phyloP scores from a whole-genome alignment of 2,888 invertebrate genomes.

The Lamellibrachia columna region DNA sequence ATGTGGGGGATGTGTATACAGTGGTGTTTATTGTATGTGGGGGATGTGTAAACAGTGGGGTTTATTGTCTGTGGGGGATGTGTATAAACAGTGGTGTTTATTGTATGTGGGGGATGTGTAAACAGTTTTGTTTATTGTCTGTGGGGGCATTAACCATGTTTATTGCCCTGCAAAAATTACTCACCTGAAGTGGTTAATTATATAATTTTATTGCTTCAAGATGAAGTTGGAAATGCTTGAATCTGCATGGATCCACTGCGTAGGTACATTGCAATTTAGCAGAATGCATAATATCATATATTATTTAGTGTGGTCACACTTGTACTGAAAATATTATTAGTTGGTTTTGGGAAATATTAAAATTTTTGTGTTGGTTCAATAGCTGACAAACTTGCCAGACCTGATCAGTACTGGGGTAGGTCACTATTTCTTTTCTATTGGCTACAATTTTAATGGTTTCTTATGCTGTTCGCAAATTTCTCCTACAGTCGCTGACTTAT shows the following conservation, averaged over 20 bases:
- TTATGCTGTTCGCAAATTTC: not conserved
- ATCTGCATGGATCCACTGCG: not conserved
- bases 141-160: too few relatives aligned
- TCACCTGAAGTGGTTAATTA: not conserved
- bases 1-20: too few relatives aligned
- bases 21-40: too few relatives aligned
- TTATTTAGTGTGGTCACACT: not conserved
- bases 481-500: not conserved
- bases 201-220: not conserved
- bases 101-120: too few relatives aligned
- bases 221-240: not conserved
- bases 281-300: not conserved
- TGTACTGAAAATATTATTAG: not conserved
- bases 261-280: not conserved
- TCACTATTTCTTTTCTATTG: not conserved
- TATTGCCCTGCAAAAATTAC: too few relatives aligned
- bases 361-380: not conserved
- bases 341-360: not conserved
- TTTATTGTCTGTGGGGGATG: too few relatives aligned
- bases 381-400: not conserved
- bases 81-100: too few relatives aligned
- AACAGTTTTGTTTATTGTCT: too few relatives aligned
- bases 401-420: not conserved
- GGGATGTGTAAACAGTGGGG: too few relatives aligned
- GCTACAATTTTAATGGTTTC: not conserved